phyloP scores from a whole-genome alignment of 2,888 invertebrate genomes.

The Erebia aethiops region DNA sequence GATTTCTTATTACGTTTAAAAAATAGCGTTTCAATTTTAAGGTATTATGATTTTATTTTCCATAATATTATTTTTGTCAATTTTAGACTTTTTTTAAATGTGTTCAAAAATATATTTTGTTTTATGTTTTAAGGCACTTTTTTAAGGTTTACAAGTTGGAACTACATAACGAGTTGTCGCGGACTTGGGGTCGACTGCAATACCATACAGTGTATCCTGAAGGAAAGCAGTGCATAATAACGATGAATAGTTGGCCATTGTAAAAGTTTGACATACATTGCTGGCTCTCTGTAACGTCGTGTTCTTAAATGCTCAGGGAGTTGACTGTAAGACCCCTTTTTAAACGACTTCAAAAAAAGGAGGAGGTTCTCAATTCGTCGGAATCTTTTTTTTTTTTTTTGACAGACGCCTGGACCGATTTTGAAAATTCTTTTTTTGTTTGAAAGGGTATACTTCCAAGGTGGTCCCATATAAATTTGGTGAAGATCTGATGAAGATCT shows the following conservation, averaged over 20 bases:
- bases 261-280: conserved; percentile 2
- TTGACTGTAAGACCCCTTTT: too few relatives aligned
- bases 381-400: too few relatives aligned
- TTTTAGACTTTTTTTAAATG: not conserved
- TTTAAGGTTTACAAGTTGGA: not conserved
- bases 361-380: too few relatives aligned
- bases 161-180: conserved; percentile 27
- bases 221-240: not conserved
- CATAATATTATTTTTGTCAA: too few relatives aligned
- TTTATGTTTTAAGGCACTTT: conserved; percentile 16
- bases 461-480: too few relatives aligned
- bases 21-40: not conserved
- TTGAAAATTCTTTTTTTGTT: too few relatives aligned
- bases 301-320: too few relatives aligned
- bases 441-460: too few relatives aligned
- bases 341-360: too few relatives aligned
- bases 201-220: conserved; percentile 16
- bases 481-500: too few relatives aligned
- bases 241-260: not conserved
- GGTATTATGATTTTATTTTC: not conserved
- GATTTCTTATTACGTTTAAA: not conserved
- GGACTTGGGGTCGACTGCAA: not conserved
- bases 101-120: not conserved
- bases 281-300: not conserved
- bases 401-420: too few relatives aligned